Evolutionary conservation across 2,888 invertebrate species (phyloP), one percentile per base, ranked within the genome.

Genomic region (Penaeus monodon): DNA sequence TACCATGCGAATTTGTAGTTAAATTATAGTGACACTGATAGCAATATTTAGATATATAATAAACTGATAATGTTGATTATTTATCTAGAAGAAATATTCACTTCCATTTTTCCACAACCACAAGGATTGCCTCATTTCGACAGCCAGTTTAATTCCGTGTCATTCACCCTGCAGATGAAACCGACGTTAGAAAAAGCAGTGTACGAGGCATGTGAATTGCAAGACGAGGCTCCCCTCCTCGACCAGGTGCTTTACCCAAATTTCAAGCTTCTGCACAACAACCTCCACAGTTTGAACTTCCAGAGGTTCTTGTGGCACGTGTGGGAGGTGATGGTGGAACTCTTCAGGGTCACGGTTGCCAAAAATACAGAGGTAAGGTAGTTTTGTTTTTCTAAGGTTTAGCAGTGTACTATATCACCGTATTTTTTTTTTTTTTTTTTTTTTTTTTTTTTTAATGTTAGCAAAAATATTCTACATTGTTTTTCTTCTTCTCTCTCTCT

Each of bases 221-320:
- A 70, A n/a, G 80, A 78, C 49, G 77, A 44, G 20, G 38, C 33
- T 22, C 81, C 77, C 7, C 79, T 90, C 17, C 79, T 90, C 63
- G 78, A 33, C 24, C 85, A 81, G 33, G 85, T 87, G 22, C 80
- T 90, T 22, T 87, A 88, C 38, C 88, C 88, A 4, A 76, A 84
- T 63, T 65, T 90, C 29, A 74, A 84, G 24, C 85, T 90, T 49
- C 66, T 88, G 27, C 76, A 78, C 29, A 57, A 82, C 27, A 66
- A 82, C 27, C 82, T 90, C 57, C 81, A 87, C 76, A 70, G 78
- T 8, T 81, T 79, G n/a, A 88, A 88, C 77, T 88, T 90, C 87
- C 64, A 83, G 64, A 77, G 87, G 68, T 88, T 88, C 86, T 44
- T 89, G 70, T 79, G 84, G 76, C 77, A 74, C 27, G 57, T 84